Evolutionary conservation across 2,797 vertebrate genomes (phyloP).

Genomic region (Acanthiza pusilla): DNA sequence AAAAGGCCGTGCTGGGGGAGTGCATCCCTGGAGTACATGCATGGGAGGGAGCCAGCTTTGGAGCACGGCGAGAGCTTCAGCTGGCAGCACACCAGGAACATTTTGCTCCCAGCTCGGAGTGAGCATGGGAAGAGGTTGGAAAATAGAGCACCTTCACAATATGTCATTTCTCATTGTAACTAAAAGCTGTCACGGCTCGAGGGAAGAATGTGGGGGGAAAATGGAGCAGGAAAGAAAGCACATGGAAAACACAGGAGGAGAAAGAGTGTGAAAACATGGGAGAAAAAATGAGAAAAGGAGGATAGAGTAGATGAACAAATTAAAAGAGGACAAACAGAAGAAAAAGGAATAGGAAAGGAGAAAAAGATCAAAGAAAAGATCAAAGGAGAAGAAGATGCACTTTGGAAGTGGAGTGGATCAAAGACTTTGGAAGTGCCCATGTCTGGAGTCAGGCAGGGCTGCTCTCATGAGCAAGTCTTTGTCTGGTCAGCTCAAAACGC

Average conservation of each 20-base stretch:
- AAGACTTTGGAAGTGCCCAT: not conserved
- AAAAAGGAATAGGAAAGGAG: not conserved
- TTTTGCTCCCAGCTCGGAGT: constrained; percentile 10
- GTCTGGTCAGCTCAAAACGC: not conserved
- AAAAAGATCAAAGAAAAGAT: not conserved
- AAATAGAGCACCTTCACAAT: constrained; percentile 49
- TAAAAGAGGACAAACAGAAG: not conserved
- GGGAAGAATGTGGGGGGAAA: not conserved
- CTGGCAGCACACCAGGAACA: constrained; percentile 65
- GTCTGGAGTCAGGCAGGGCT: not conserved
- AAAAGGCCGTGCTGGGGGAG: constrained; percentile 15
- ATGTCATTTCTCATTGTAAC: constrained; percentile 15
- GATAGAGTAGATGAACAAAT: not conserved
- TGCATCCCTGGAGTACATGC: constrained; percentile 21
- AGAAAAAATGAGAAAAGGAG: not conserved
- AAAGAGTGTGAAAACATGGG: not conserved
- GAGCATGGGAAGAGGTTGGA: constrained; percentile 31
- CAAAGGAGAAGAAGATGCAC: not conserved
- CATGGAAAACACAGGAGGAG: not conserved
- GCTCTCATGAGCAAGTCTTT: not conserved
- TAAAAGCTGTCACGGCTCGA: not conserved
- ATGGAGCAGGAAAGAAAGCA: not conserved
- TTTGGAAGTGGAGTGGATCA: not conserved
- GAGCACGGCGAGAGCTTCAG: constrained; percentile 27
- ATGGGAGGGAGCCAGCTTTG: constrained; percentile 46